These are phyloP conservation scores for Onychomys torridus DNA, from an alignment of 2,797 vertebrate species.

Conservation along the genomic window DNA sequence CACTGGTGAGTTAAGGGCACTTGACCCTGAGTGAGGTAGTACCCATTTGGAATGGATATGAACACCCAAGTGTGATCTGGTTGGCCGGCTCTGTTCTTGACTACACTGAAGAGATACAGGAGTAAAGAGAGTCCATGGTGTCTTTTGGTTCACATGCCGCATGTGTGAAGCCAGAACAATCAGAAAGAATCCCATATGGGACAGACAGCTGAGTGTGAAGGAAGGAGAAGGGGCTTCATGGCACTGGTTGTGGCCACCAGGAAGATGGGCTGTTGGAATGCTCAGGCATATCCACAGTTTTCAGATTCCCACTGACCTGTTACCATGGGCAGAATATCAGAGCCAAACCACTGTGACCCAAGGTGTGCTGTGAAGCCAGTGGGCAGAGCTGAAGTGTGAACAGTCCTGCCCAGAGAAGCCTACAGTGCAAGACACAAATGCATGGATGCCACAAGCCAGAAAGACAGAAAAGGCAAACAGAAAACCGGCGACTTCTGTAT, in stretches of 20 bases:
- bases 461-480: neutral
- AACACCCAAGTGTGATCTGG: neutral
- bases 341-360: neutral
- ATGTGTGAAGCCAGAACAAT: neutral
- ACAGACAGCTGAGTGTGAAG: neutral
- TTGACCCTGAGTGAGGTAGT: fast-evolving
- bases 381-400: neutral
- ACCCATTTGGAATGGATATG: neutral
- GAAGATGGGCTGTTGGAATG: neutral
- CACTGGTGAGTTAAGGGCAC: neutral
- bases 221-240: neutral
- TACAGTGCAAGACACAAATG: neutral
- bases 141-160: neutral
- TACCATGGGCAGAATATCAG: neutral
- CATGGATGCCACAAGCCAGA: neutral
- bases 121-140: neutral
- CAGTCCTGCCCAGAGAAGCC: neutral
- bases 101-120: neutral
- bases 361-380: neutral
- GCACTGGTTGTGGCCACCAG: neutral
- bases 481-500: neutral
- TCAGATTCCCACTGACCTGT: neutral
- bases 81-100: neutral
- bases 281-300: neutral
- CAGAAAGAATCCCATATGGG: neutral